A percentile compares a stretch with the other conserved stretches of the same genome.
These are phyloP conservation scores for Prorops nasuta DNA, from an alignment of 1,140 invertebrate species.

Conservation along the genomic window DNA sequence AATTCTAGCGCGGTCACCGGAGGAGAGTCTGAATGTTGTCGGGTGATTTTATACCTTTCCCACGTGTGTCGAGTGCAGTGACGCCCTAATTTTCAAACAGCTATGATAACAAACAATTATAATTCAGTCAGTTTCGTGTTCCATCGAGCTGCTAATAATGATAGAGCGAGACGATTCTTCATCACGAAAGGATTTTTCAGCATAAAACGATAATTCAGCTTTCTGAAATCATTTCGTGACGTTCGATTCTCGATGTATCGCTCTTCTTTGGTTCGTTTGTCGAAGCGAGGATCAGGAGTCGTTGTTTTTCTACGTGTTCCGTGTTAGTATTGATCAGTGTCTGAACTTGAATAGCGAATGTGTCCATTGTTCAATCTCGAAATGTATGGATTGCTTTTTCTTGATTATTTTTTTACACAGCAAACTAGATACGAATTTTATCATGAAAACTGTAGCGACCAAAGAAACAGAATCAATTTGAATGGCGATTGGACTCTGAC, in stretches of 20 bases:
- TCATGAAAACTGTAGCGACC: too few species aligned
- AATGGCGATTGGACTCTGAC: too few species aligned
- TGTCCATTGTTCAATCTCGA: too few species aligned
- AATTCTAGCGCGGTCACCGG: too few species aligned
- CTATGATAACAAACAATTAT: constrained; percentile 8
- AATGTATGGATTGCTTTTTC: too few species aligned
- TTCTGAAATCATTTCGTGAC: not conserved
- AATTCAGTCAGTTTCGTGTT: constrained; percentile 6
- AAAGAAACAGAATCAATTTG: too few species aligned
- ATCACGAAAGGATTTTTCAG: constrained; percentile 12
- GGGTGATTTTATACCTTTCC: constrained; percentile 39
- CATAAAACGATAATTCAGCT: not conserved
- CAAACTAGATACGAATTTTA: too few species aligned
- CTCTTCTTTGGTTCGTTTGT: constrained; percentile 19
- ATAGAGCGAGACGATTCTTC: constrained; percentile 17
- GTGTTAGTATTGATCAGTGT: too few species aligned
- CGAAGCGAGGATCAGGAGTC: constrained; percentile 25
- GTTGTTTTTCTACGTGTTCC: too few species aligned
- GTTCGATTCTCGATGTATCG: constrained; percentile 11
- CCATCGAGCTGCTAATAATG: constrained; percentile 11
- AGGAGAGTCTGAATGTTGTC: too few species aligned
- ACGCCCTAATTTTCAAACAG: constrained; percentile 12
- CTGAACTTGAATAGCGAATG: too few species aligned
- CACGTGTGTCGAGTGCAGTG: constrained; percentile 30
- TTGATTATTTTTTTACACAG: too few species aligned